Evolutionary conservation across 2,888 invertebrate species (phyloP).

Genomic region (Gymnosoma rotundatum): DNA sequence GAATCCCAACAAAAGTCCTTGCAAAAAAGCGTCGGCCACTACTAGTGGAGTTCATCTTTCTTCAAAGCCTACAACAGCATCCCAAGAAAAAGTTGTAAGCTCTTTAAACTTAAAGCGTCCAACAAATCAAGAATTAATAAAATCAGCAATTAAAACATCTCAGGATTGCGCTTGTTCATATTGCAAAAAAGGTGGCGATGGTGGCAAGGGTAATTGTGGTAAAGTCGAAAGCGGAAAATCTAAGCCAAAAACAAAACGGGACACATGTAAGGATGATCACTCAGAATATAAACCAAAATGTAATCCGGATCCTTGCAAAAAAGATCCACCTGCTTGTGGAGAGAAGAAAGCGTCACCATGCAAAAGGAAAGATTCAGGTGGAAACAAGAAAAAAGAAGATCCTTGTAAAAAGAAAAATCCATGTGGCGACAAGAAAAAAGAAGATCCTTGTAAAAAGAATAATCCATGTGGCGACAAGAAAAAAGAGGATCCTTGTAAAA

Average conservation of each 20-base stretch:
- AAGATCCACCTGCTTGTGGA: neutral
- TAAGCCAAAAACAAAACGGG: constrained; percentile 2
- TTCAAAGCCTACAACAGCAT: too few species aligned
- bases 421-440: neutral
- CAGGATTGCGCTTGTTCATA: neutral
- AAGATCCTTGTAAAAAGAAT: constrained; percentile 11
- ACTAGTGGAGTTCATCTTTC: neutral
- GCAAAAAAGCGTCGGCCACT: neutral
- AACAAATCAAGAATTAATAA: neutral
- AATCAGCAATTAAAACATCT: neutral
- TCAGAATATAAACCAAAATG: constrained; percentile 57
- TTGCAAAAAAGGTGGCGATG: neutral
- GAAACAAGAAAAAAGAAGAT: neutral
- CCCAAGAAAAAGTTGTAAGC: too few species aligned
- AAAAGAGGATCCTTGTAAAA: constrained; percentile 21
- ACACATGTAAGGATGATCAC: constrained; percentile 25
- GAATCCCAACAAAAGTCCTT: neutral
- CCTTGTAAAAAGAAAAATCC: constrained; percentile 17
- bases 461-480: neutral
- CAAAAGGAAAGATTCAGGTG: constrained; percentile 26
- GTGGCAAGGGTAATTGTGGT: constrained; percentile 8
- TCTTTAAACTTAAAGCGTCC: neutral
- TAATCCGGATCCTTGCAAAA: constrained; percentile 54
- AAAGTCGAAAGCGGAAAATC: constrained; percentile 2
- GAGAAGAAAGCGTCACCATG: neutral